Base-by-base conservation (phyloP, 2,113 vertebrate species). In the Paracanthobrama guichenoti region DNA sequence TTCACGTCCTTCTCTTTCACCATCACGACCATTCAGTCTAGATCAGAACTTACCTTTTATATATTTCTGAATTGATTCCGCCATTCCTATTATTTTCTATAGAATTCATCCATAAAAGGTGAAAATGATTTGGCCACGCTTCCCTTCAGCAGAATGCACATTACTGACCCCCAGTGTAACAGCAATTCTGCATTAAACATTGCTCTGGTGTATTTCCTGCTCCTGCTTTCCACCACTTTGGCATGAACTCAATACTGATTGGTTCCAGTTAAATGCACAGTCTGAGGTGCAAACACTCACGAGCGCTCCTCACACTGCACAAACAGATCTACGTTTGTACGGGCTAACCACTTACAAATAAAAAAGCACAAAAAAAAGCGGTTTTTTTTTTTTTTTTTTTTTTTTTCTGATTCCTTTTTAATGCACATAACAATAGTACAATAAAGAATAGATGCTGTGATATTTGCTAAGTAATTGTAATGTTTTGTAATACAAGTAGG, bases 261-360 rank as follows among this genome's bases (percentile, higher is more conserved):
- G 59, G 9, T 71, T 44, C 75, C 35, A 71, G 75, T 44, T 72
- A 6, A 74, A 60, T 83, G 71, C 71, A 31, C 81, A 75, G 71
- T 82, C 67, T 42, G 31, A 18, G 16, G 50, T 5, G 50, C 1
- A 53, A 53, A 53, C 50, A 53, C 16, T 53, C 50, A 48, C 13
- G 50, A 82, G 12, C 50, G 18, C 22, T 26, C 20, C 22, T 82
- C 64, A 57, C 28, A 24, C 48, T 24, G 28, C 50, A 20, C 28
- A 28, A 77, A 77, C 18, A 67, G 31, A 67, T 39, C 16, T 8
- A 67, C 18, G 64, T 67, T 35, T 35, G 64, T 35, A 31, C 3
- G 20, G 18, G 28, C 16, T 66, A 67, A 35, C 16, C 64, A 31
- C 26, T 31, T 35, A 6, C 64, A 67, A 67, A 3, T 12, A 31